Percentiles rank a stretch among this genome's conserved stretches.
Evolutionary conservation across 2,113 vertebrate species (phyloP).

Genomic region (Leptobrachium leishanense): DNA sequence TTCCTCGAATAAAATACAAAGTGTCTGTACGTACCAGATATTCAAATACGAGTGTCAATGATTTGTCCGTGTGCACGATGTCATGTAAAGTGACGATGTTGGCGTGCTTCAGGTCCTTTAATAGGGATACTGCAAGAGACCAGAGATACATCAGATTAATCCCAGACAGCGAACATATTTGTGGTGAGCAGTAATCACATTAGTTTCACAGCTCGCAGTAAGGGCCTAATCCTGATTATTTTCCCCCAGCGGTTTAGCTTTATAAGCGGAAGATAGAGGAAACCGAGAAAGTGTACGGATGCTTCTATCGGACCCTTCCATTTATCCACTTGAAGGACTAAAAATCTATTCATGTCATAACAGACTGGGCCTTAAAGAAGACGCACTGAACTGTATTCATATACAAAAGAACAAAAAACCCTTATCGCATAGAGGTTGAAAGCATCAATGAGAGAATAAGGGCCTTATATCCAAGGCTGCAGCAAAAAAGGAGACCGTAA

Average conservation of each 20-base stretch:
- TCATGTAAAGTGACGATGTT: conserved; percentile 98
- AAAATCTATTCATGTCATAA: too few relatives aligned
- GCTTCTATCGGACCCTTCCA: neutral
- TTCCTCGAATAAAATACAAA: neutral
- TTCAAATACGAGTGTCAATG: conserved; percentile 96
- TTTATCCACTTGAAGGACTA: too few relatives aligned
- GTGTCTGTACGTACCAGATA: conserved; percentile 82
- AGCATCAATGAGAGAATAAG: too few relatives aligned
- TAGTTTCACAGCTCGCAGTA: neutral
- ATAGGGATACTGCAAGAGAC: conserved; percentile 84
- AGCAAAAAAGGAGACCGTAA: too few relatives aligned
- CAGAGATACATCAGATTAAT: conserved; percentile 51
- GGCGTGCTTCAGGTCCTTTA: conserved; percentile 98
- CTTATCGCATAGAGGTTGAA: too few relatives aligned
- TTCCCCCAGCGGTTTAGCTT: neutral
- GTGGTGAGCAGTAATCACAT: neutral
- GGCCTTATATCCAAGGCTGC: too few relatives aligned
- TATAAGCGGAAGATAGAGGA: too few relatives aligned
- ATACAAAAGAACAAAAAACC: too few relatives aligned
- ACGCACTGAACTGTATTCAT: too few relatives aligned
- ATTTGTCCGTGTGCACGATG: conserved; percentile 98
- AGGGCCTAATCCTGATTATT: neutral
- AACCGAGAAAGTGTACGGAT: neutral
- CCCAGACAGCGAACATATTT: neutral
- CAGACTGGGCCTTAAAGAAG: too few relatives aligned